phyloP scores from a whole-genome alignment of 2,113 vertebrate species.

The Tympanuchus pallidicinctus region DNA sequence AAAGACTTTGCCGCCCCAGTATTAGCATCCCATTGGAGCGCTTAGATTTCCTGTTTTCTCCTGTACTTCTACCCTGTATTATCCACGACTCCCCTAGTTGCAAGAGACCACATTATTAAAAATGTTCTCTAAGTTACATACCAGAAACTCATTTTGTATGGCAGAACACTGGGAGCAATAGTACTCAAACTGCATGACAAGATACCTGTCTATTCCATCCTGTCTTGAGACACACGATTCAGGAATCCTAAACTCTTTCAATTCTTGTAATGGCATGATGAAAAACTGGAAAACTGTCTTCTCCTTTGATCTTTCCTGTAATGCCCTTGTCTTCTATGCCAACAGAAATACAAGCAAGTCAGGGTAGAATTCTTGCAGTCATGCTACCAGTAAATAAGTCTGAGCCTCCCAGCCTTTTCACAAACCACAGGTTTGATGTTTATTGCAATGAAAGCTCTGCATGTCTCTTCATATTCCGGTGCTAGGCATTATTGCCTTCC shows the following conservation, averaged over 20 bases:
- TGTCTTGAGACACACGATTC: background rate
- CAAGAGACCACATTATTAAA: background rate
- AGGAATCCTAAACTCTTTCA: background rate
- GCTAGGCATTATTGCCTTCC: slow-evolving; percentile 37
- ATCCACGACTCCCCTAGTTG: background rate
- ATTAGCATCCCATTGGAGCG: no score
- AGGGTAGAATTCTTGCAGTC: background rate
- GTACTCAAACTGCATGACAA: background rate
- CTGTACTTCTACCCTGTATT: background rate
- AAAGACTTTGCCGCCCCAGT: no score
- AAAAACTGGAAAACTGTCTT: slow-evolving; percentile 20
- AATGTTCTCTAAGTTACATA: background rate
- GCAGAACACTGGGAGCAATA: background rate
- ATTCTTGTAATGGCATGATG: background rate
- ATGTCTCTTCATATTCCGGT: slow-evolving; percentile 26
- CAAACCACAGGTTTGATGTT: slow-evolving; percentile 61
- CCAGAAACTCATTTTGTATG: background rate
- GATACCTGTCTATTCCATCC: background rate
- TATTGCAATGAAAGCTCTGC: slow-evolving; percentile 45
- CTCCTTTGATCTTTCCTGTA: slow-evolving; percentile 43
- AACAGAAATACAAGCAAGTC: background rate
- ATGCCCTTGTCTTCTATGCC: background rate
- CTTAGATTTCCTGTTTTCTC: background rate
- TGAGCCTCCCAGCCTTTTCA: slow-evolving; percentile 12
- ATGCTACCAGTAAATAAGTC: slow-evolving; percentile 44